Evolutionary conservation across 2,797 vertebrate species (phyloP).

Genomic region (Novumbra hubbsi): DNA sequence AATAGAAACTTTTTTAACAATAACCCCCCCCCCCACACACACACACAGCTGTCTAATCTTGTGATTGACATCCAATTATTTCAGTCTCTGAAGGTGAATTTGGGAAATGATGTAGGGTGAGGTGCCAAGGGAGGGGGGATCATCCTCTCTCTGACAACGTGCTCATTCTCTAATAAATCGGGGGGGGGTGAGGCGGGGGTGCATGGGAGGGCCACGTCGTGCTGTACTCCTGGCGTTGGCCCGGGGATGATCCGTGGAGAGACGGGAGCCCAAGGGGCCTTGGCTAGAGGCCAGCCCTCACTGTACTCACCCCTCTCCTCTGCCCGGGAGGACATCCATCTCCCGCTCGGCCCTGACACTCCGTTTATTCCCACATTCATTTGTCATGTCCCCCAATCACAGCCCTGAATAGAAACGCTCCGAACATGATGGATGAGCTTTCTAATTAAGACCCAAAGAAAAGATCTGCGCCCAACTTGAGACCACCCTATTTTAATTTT

Average conservation of each 20-base stretch:
- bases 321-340: conserved; percentile 88
- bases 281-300: conserved; percentile 85
- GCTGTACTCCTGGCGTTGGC: conserved; percentile 19
- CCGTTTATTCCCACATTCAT: conserved; percentile 92
- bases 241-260: conserved; percentile 30
- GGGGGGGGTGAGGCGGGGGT: conserved; percentile 50
- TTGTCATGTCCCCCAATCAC: conserved; percentile 93
- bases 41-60: conserved; percentile 24
- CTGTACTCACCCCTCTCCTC: conserved; percentile 83
- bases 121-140: conserved; percentile 5
- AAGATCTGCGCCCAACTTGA: conserved; percentile 72
- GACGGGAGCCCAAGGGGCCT: conserved; percentile 61
- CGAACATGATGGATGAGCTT: conserved; percentile 84
- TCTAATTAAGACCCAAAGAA: conserved; percentile 86
- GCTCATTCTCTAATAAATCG: conserved; percentile 79
- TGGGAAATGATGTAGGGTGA: conserved; percentile 23
- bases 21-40: neutral
- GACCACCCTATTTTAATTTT: conserved; percentile 53
- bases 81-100: conserved; percentile 38
- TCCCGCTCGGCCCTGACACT: conserved; percentile 81
- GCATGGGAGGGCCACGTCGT: conserved; percentile 26
- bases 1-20: too few relatives aligned
- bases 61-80: conserved; percentile 52
- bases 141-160: conserved; percentile 64
- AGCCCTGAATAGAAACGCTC: conserved; percentile 85